Conservation (phyloP, 2,113 vertebrate genomes). For the Cranoglanis bouderius region DNA sequence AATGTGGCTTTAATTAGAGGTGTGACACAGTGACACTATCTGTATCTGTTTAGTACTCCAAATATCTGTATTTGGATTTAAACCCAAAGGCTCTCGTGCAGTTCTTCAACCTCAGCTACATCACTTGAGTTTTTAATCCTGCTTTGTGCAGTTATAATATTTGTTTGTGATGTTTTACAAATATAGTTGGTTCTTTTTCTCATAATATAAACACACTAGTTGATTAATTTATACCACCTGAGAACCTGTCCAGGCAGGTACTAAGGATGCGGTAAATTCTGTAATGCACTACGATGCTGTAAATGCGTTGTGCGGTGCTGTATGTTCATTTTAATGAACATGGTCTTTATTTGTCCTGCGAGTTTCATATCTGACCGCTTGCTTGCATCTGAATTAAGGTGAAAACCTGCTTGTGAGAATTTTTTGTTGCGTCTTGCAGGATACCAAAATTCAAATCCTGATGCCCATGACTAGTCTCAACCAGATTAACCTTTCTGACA, state of each 20-base stretch:
- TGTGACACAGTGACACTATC: too few relatives aligned
- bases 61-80: neutral
- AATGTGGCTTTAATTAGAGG: neutral
- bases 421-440: neutral
- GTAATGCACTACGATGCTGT: neutral
- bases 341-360: neutral
- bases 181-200: neutral
- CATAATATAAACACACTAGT: too few relatives aligned
- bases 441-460: neutral
- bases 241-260: neutral
- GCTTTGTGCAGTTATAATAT: neutral
- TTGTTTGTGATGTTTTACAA: neutral
- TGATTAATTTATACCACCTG: neutral
- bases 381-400: neutral
- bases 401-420: neutral
- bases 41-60: neutral
- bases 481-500: neutral
- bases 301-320: neutral
- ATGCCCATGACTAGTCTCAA: neutral
- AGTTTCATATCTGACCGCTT: neutral
- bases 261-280: neutral
- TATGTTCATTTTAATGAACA: neutral
- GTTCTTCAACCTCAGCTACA: neutral
- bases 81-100: neutral
- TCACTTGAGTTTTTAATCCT: neutral